These are phyloP conservation scores for Myanophis thanlyinensis DNA, from an alignment of 2,113 vertebrate genomes.

Conservation along the genomic window DNA sequence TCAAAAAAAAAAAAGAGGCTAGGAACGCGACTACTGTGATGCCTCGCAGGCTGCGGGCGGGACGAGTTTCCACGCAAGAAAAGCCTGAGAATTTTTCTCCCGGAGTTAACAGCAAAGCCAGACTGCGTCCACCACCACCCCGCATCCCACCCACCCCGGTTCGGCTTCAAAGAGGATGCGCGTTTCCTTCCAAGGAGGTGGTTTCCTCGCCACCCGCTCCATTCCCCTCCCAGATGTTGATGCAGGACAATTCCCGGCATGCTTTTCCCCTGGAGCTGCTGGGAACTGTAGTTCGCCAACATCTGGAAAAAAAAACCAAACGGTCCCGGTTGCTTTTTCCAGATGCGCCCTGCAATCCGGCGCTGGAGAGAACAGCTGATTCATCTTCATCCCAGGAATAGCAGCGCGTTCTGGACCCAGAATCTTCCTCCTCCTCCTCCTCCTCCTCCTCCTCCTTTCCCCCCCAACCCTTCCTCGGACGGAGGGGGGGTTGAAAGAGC, in stretches of 20 bases:
- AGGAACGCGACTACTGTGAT: too few relatives aligned
- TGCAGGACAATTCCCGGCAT: not conserved
- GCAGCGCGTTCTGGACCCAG: not conserved
- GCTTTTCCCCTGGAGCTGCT: not conserved
- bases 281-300: not conserved
- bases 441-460: fast-evolving
- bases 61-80: too few relatives aligned
- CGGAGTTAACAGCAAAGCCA: not conserved
- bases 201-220: not conserved
- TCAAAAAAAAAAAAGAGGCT: too few relatives aligned
- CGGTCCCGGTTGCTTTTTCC: not conserved
- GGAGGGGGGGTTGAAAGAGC: too few relatives aligned
- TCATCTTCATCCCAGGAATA: not conserved
- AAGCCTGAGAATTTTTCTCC: not conserved
- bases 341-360: not conserved
- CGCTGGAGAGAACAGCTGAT: not conserved
- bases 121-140: not conserved
- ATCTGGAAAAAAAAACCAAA: not conserved
- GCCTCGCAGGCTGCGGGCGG: too few relatives aligned
- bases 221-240: not conserved
- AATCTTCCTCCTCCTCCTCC: too few relatives aligned
- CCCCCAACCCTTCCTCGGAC: too few relatives aligned
- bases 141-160: not conserved
- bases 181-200: not conserved
- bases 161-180: not conserved